These are phyloP conservation scores for Mixornis gularis DNA, from an alignment of 2,113 vertebrate genomes.

Conservation along the genomic window DNA sequence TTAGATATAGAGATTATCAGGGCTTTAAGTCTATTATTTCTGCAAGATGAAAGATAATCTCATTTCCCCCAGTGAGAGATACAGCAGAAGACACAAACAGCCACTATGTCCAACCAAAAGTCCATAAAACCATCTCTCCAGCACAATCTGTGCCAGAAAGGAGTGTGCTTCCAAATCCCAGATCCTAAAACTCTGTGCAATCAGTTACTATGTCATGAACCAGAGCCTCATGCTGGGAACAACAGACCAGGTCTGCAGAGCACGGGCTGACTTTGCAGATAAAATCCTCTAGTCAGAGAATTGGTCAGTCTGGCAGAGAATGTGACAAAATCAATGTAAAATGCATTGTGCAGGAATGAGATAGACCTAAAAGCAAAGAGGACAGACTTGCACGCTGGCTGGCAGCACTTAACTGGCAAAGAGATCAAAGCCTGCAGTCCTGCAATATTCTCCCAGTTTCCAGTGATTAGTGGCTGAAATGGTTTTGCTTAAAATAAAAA, in stretches of 20 bases:
- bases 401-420: not conserved
- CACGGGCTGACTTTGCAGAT: not conserved
- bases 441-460: not conserved
- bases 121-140: not conserved
- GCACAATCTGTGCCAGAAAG: not conserved
- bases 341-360: not conserved
- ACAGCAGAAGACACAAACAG: not conserved
- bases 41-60: not conserved
- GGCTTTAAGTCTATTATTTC: not conserved
- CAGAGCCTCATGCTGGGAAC: not conserved
- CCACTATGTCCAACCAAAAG: not conserved
- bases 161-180: not conserved
- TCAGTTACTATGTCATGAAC: not conserved
- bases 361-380: not conserved
- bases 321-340: not conserved
- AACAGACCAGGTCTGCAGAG: not conserved
- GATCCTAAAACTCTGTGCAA: not conserved
- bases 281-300: not conserved
- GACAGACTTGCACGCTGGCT: not conserved
- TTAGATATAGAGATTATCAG: not conserved
- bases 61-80: not conserved
- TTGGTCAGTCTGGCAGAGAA: not conserved
- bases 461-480: not conserved
- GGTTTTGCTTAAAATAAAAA: not conserved
- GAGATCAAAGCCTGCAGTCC: not conserved